Evolutionary conservation across 1,140 invertebrate species (phyloP).

Genomic region (Lordiphosa mommai): DNA sequence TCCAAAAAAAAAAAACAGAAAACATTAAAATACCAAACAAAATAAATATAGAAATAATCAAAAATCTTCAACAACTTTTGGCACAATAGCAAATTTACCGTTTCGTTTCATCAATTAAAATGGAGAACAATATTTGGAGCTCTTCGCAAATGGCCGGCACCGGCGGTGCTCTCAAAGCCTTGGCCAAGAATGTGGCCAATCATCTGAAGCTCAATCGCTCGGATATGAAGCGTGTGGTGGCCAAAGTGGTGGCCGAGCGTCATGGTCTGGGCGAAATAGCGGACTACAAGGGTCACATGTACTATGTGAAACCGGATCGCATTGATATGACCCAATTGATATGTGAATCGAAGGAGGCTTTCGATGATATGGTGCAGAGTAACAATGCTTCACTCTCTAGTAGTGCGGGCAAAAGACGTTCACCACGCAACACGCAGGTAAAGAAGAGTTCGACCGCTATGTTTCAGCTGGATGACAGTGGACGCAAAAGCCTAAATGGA

Average conservation of each 20-base stretch:
- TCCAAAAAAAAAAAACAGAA: conserved; percentile 6
- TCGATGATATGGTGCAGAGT: conserved; percentile 39
- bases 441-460: conserved; percentile 12
- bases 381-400: background rate
- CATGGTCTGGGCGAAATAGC: conserved; percentile 42
- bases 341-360: conserved; percentile 53
- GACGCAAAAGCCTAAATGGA: conserved; percentile 15
- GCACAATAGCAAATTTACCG: conserved; percentile 11
- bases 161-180: conserved; percentile 47
- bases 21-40: conserved; percentile 5
- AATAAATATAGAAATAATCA: background rate
- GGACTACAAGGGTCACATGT: conserved; percentile 56
- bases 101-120: background rate
- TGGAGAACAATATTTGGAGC: conserved; percentile 43
- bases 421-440: background rate
- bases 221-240: conserved; percentile 56
- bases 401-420: background rate
- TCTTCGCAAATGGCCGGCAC: conserved; percentile 38
- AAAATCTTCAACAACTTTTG: background rate
- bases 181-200: conserved; percentile 52
- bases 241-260: conserved; percentile 53
- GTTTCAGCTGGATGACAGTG: conserved; percentile 10
- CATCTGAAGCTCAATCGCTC: conserved; percentile 32
- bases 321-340: conserved; percentile 42
- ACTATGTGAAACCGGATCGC: conserved; percentile 49